A percentile compares a stretch with the other conserved stretches of the same genome.
These are phyloP conservation scores for Proteles cristata DNA, from an alignment of 2,113 vertebrate species.

Conservation along the genomic window DNA sequence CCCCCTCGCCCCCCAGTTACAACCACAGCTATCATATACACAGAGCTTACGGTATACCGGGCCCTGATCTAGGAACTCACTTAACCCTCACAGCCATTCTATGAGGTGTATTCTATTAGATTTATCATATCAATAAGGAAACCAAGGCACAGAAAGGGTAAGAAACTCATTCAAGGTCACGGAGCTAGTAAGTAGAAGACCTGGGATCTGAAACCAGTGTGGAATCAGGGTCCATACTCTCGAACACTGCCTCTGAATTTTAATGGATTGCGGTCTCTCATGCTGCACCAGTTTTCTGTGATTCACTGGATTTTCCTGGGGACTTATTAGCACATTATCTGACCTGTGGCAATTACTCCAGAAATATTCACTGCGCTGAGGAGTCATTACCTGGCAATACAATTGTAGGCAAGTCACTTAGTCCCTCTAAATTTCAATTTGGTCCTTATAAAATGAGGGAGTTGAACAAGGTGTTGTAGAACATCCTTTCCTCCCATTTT, in stretches of 20 bases:
- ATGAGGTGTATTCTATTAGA: neutral
- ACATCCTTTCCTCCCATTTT: neutral
- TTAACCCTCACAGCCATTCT: neutral
- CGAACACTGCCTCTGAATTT: neutral
- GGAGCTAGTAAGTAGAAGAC: neutral
- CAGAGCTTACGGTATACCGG: neutral
- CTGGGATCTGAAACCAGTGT: neutral
- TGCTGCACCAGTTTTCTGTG: neutral
- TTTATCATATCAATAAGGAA: neutral
- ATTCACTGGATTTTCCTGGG: neutral
- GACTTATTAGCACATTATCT: neutral
- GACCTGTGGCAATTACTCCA: neutral
- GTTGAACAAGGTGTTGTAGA: neutral
- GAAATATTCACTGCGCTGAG: neutral
- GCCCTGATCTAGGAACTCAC: neutral
- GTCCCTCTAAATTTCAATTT: neutral
- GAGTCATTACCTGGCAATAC: neutral
- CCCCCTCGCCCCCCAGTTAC: neutral
- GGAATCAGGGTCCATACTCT: neutral
- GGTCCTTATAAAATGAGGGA: neutral
- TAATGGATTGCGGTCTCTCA: neutral
- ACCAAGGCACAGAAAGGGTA: constrained; percentile 23
- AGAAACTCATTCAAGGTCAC: neutral
- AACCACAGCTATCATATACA: neutral
- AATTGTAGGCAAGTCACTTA: constrained; percentile 15